phyloP scores from a whole-genome alignment of 2,113 vertebrate species.

The Galeopterus variegatus region DNA sequence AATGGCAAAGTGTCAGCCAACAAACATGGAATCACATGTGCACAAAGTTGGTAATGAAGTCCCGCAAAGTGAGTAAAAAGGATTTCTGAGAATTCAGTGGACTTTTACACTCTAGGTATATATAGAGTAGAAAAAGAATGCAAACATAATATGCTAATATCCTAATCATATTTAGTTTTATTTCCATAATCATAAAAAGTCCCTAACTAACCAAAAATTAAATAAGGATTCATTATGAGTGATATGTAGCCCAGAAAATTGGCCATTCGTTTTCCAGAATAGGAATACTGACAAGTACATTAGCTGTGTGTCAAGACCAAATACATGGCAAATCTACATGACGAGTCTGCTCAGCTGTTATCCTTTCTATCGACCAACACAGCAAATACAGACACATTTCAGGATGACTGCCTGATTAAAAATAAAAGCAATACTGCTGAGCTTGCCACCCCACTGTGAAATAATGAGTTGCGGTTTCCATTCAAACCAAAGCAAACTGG shows the following conservation, averaged over 20 bases:
- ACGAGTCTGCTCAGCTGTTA: conserved; percentile 60
- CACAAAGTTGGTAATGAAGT: conserved; percentile 8
- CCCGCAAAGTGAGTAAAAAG: conserved; percentile 24
- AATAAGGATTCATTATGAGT: conserved; percentile 51
- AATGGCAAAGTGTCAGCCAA: not conserved
- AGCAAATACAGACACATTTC: conserved; percentile 73
- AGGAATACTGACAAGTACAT: conserved; percentile 43
- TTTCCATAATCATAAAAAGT: conserved; percentile 53
- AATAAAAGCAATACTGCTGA: conserved; percentile 77
- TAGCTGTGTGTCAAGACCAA: conserved; percentile 62
- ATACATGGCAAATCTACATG: conserved; percentile 59
- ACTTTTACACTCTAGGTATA: conserved; percentile 28
- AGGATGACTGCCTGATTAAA: conserved; percentile 79
- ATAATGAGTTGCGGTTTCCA: conserved; percentile 74
- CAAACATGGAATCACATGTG: not conserved
- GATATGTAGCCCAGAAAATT: conserved; percentile 40
- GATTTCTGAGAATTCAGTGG: not conserved
- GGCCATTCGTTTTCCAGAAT: conserved; percentile 30
- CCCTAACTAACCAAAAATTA: conserved; percentile 39
- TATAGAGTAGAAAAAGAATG: conserved; percentile 49
- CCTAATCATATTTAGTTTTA: conserved; percentile 8
- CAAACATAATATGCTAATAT: conserved; percentile 9
- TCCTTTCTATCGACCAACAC: conserved; percentile 58
- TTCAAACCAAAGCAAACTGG: conserved; percentile 75
- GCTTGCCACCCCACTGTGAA: conserved; percentile 66